Base-by-base conservation (phyloP, 2,797 vertebrate species). In the Botia almorhae region DNA sequence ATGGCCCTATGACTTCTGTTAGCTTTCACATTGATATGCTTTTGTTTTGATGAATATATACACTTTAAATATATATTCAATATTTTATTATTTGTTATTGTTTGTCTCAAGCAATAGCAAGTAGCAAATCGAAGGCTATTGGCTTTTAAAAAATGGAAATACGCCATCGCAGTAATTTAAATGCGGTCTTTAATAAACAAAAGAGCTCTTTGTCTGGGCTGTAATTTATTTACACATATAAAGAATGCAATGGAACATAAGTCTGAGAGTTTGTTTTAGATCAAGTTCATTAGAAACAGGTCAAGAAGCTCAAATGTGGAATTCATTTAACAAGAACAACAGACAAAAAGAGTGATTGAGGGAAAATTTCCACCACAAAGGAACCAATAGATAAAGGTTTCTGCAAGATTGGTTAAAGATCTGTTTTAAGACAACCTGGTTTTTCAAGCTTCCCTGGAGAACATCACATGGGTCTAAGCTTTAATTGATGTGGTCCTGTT, bases 281-380 rank as follows among this genome's bases (percentile, higher is more conserved):
- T 87, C 74, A 60, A 88, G 81, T 87, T 88, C 85, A 89, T 88
- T 87, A 90, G 84, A 89, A 87, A 87, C 88, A 91, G 85, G 85
- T 88, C 58, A 10, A 50, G 86, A 76, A 46, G 23, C 73, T 36
- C 69, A 56, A 56, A 71, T 80, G 82, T 84, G 82, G n/a, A 51
- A 50, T 36, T 55, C n/a, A 11, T 19, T 50, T 21, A 1, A 43
- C 7, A 8, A 16, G 5, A 63, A 8, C 26, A 63, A 63, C 23
- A 13, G 26, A 61, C 58, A 61, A 17, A 65, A 10, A 63, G 46
- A 70, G 33, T 16, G 7, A 60, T 63, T 17, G 29, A 51, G n/a
- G 67, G 68, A 65, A 84, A 73, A 81, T 84, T 81, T 58, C 19
- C 53, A 56, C 43, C 80, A 33, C 26, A 53, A 36, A 75, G 65